Evolutionary conservation across 2,888 invertebrate species (phyloP), one percentile per base, ranked within the genome.

Genomic region (Drosophila tanythrix): DNA sequence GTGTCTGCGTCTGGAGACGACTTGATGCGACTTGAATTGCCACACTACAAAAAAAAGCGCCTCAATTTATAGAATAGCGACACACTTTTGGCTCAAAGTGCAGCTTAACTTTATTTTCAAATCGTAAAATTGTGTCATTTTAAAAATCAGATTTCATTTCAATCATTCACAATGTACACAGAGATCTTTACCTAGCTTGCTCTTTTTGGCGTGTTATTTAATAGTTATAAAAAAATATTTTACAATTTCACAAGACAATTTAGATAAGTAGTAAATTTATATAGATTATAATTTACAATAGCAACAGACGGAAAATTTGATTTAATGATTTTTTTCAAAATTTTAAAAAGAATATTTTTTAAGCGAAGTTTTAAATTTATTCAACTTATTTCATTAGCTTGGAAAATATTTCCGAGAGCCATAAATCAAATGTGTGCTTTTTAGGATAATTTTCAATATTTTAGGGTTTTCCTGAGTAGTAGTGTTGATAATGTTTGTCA

Each of bases 1-100:
- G 79, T 67, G 83, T 72, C 70, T 74, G 69, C 65, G 63, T 60
- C 67, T 72, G 53, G 48, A 76, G 83, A 78, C 74, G 43, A 29
- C 13, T 38, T 38, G 74, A 78, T 67, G 65, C 69, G 48, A 40
- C 59, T 67, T 36, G 46, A 29, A 25, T 29, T 48, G 48, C 11
- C 25, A 50, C 56, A 56, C 56, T 38, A 46, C 15, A 46, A 46
- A 15, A 38, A 46, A 25, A 25, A 25, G 8, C 15, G 25, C 3
- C 3, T 15, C 2, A 8, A 8, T 25, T 46, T 25, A 46, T 8
- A 1, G 25, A 46, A 46, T 46, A 25, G 2, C 15, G 1, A 46
- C 15, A 25, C 1, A 15, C 3, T 3, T 46, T 21, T 15, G 13
- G 11, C 2, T 40, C 40, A n/a, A 40, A 4, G 2, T 1, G 21